phyloP scores from a whole-genome alignment of 2,113 vertebrate species.

The Lynx canadensis region DNA sequence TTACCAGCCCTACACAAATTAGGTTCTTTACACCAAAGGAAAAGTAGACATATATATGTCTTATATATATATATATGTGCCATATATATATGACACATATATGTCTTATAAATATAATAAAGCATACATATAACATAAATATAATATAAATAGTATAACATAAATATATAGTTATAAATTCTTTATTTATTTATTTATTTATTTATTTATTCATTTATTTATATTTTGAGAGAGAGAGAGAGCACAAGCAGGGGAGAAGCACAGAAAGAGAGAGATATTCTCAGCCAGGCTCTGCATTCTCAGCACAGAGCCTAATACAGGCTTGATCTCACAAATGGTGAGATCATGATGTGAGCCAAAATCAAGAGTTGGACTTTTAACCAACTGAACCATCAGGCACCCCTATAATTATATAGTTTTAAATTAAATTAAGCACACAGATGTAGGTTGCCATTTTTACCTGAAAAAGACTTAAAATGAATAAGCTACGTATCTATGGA shows the following conservation, averaged over 20 bases:
- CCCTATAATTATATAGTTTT: not conserved
- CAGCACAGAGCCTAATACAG: too few relatives aligned
- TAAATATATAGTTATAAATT: not conserved
- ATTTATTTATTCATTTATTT: too few relatives aligned
- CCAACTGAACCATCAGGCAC: too few relatives aligned
- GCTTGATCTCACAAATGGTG: too few relatives aligned
- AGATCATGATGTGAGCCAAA: too few relatives aligned
- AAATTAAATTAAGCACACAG: not conserved
- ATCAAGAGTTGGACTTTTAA: too few relatives aligned
- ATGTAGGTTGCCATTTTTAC: not conserved
- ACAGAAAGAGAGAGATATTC: too few relatives aligned
- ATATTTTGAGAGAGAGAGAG: too few relatives aligned
- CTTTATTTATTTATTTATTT: too few relatives aligned
- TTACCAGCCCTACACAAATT: not conserved
- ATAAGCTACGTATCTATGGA: not conserved
- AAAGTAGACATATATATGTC: not conserved
- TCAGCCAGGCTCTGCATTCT: too few relatives aligned
- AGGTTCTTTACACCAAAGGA: not conserved
- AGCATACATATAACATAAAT: not conserved
- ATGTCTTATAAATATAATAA: not conserved
- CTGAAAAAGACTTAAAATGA: not conserved
- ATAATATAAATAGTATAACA: not conserved
- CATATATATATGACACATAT: not conserved
- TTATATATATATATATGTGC: not conserved
- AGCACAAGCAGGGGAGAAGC: too few relatives aligned